A percentile compares a stretch with the other conserved stretches of the same genome.
These are phyloP conservation scores for Oegoconia quadripuncta DNA, from an alignment of 2,888 invertebrate species.

Conservation along the genomic window DNA sequence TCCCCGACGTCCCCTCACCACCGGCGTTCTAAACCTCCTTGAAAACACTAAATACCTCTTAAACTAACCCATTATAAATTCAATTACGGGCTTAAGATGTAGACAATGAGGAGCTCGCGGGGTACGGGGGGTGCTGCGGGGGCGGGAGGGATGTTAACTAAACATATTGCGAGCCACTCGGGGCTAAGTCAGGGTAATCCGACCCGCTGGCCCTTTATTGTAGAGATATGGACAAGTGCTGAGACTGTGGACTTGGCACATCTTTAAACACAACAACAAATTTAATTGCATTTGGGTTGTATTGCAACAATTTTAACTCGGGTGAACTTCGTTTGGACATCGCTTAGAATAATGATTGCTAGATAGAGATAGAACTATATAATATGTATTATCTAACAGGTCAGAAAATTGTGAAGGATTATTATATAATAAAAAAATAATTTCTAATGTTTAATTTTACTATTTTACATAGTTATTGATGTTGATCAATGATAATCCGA, in stretches of 20 bases:
- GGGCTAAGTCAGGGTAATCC: conserved; percentile 52
- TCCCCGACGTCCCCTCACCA: neutral
- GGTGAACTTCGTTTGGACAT: too few species aligned
- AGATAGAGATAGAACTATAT: too few species aligned
- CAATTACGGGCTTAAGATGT: conserved; percentile 68
- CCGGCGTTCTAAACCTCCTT: conserved; percentile 1
- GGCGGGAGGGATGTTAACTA: conserved; percentile 31
- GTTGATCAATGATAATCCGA: too few species aligned
- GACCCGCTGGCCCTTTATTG: conserved; percentile 53
- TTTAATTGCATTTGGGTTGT: too few species aligned
- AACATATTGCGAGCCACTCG: conserved; percentile 64
- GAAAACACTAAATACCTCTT: conserved; percentile 64
- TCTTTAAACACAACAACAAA: too few species aligned
- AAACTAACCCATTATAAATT: conserved; percentile 75
- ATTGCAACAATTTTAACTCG: too few species aligned
- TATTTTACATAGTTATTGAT: too few species aligned
- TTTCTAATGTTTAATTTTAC: too few species aligned
- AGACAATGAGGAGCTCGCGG: conserved; percentile 62
- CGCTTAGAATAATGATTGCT: too few species aligned
- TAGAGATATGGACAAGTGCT: conserved; percentile 33
- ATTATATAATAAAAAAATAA: too few species aligned
- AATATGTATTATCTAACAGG: too few species aligned
- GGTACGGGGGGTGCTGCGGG: conserved; percentile 24
- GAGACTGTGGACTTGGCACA: conserved; percentile 26
- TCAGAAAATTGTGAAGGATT: too few species aligned